phyloP scores from a whole-genome alignment of 2,797 vertebrate genomes.

The Calcarius lapponicus region DNA sequence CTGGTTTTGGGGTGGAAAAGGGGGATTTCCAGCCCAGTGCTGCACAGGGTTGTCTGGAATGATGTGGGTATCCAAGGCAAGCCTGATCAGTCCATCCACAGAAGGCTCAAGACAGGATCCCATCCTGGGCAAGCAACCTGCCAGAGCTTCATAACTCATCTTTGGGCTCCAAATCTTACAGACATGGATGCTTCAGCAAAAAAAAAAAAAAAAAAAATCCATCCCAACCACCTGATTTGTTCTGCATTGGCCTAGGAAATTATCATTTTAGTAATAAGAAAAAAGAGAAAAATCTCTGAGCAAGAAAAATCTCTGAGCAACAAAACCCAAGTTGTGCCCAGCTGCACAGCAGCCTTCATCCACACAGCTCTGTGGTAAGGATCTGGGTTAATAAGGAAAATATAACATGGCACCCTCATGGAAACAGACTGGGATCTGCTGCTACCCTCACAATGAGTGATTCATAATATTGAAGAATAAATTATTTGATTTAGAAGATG shows the following conservation, averaged over 20 bases:
- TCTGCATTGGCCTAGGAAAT: not conserved
- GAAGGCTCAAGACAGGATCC: not conserved
- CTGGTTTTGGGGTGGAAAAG: not conserved
- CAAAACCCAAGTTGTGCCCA: not conserved
- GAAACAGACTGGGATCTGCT: not conserved
- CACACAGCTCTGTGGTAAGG: fast-evolving
- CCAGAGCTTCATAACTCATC: fast-evolving
- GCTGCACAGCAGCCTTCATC: not conserved
- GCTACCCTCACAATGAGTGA: not conserved
- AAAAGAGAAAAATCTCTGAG: not conserved
- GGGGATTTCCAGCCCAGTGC: not conserved
- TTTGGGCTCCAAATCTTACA: not conserved
- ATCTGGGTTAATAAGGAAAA: not conserved
- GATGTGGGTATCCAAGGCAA: not conserved
- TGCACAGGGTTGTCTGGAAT: not conserved
- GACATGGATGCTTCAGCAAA: not conserved
- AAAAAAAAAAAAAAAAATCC: not conserved
- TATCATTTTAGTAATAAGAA: not conserved
- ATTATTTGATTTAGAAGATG: not conserved
- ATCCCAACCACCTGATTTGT: fast-evolving
- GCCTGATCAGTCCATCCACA: not conserved
- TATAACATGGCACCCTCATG: not conserved
- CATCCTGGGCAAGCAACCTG: not conserved
- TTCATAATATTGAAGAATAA: not conserved
- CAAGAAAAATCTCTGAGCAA: not conserved